phyloP scores from a whole-genome alignment of 2,888 invertebrate genomes.

The Hecatera dysodea region DNA sequence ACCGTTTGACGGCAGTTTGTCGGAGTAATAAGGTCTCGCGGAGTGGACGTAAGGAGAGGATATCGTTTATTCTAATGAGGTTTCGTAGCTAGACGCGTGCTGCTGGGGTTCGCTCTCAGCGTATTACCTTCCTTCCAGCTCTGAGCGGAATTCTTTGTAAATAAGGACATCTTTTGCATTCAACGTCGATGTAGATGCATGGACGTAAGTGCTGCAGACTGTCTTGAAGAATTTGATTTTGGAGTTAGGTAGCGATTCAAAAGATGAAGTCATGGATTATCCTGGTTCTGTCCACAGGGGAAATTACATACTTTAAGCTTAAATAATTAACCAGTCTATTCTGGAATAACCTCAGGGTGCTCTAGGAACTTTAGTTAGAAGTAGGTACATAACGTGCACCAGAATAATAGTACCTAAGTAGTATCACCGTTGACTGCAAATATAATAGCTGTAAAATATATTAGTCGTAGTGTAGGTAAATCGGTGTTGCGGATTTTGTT shows the following conservation, averaged over 20 bases:
- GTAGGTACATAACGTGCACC: neutral
- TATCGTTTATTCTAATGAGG: conserved; percentile 91
- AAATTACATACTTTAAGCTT: neutral
- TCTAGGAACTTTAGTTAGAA: neutral
- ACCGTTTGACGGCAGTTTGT: conserved; percentile 90
- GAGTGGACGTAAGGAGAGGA: conserved; percentile 90
- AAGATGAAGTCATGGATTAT: conserved; percentile 1
- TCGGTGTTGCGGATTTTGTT: too few relatives aligned
- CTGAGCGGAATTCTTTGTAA: conserved; percentile 66
- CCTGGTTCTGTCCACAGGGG: neutral
- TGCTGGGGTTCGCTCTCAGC: conserved; percentile 73
- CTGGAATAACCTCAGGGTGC: neutral
- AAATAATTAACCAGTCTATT: neutral
- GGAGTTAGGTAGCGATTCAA: neutral
- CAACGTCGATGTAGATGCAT: conserved; percentile 36
- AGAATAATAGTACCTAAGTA: neutral
- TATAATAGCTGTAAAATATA: too few relatives aligned
- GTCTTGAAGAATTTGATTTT: conserved; percentile 14
- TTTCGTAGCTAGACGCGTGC: conserved; percentile 79
- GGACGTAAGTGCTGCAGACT: conserved; percentile 29
- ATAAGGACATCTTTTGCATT: conserved; percentile 66
- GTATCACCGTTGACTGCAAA: too few relatives aligned
- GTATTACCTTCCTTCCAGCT: conserved; percentile 72
- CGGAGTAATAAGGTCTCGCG: conserved; percentile 89
- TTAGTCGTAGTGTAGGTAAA: too few relatives aligned